A percentile compares a stretch with the other conserved stretches of the same genome.
Evolutionary conservation across 1,140 invertebrate genomes (phyloP).

Genomic region (Mamestra configurata): DNA sequence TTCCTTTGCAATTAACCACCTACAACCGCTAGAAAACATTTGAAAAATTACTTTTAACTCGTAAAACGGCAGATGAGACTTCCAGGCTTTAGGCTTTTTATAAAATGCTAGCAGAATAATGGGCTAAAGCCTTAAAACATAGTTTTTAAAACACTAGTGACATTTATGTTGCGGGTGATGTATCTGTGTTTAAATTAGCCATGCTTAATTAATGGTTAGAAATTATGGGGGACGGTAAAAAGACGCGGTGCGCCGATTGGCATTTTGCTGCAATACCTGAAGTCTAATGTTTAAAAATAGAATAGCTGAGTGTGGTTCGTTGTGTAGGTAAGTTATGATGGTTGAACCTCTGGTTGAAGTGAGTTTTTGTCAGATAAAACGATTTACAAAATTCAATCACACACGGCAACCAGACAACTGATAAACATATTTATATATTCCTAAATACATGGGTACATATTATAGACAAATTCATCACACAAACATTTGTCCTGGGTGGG

Average conservation of each 20-base stretch:
- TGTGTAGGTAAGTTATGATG: too few relatives aligned
- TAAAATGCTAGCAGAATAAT: conserved; percentile 6
- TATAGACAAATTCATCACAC: too few relatives aligned
- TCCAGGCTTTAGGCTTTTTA: background rate
- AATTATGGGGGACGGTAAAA: background rate
- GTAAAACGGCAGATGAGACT: background rate
- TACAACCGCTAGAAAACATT: conserved; percentile 14
- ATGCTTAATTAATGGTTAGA: background rate
- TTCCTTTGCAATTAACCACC: conserved; percentile 7
- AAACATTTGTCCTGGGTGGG: too few relatives aligned
- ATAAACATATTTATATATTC: too few relatives aligned
- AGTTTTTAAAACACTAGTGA: conserved; percentile 1
- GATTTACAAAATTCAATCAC: too few relatives aligned
- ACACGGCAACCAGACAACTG: too few relatives aligned
- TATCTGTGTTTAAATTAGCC: background rate
- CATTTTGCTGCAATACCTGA: background rate
- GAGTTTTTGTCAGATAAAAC: too few relatives aligned
- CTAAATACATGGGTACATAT: too few relatives aligned
- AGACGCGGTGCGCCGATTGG: background rate
- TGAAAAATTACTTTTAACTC: conserved; percentile 18
- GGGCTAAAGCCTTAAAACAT: background rate
- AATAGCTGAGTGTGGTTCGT: too few relatives aligned
- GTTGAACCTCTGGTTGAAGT: too few relatives aligned
- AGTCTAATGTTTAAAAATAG: background rate
- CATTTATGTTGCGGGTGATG: conserved; percentile 1